Base-by-base conservation (phyloP, 2,113 vertebrate species). In the Lutjanus erythropterus region DNA sequence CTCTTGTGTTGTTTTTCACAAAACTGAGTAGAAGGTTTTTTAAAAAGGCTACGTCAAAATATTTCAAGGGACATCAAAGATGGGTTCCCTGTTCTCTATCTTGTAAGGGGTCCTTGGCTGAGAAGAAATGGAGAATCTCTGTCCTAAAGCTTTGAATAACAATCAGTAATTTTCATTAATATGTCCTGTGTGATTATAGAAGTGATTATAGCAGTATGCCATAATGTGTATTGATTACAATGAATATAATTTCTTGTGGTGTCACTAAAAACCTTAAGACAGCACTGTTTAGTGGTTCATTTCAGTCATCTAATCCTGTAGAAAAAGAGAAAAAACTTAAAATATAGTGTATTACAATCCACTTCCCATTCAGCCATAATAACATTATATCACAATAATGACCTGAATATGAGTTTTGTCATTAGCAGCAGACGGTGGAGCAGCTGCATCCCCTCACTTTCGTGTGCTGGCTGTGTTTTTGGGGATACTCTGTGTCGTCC, bases 401-500 rank as follows among this genome's bases (percentile, higher is more conserved):
- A 29, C 61, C 33, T 33, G 35, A 78, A 46, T 18, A 7, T n/a
- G 19, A 44, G 14, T 16, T 70, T 60, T 62, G 14, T 71, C 33
- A 37, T 25, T 9, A 53, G 3, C 11, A 61, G 55, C 65, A 76
- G 80, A 73, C 46, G 42, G 18, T 5, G 25, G 72, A 67, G 58
- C 41, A 61, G 33, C 73, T 27, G 47, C n/a, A 33, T 6, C 0
- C 46, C 29, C 39, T 52, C 19, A 9, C 41, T 33, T 25, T 2
- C 0, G 3, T 19, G 42, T 44, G 42, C 4, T 66, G 68, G 27
- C 21, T 4, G 44, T 23, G 33, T 78, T 49, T 67, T 27, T 69
- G 46, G 78, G 35, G 66, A 49, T 75, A 0, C 47, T 89, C 4
- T 61, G 31, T 11, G 16, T 84, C 41, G 50, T 89, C 21, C 60